phyloP scores from a whole-genome alignment of 2,797 vertebrate species.

The Myotis daubentonii region DNA sequence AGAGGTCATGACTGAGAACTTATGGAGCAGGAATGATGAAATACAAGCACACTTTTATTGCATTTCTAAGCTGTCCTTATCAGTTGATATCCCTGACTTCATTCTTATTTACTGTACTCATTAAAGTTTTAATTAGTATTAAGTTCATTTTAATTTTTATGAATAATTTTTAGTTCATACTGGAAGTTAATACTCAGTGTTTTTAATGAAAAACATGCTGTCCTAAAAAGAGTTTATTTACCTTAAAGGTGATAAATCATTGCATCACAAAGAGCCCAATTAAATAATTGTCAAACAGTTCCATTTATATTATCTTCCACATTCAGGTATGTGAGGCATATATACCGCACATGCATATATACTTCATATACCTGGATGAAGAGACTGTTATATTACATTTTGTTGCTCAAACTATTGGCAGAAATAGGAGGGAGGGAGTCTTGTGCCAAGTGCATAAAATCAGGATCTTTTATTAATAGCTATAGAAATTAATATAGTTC shows the following conservation, averaged over 20 bases:
- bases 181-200: neutral
- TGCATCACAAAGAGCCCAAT: neutral
- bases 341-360: no score
- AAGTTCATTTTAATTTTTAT: neutral
- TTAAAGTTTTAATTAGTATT: conserved; percentile 28
- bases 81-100: neutral
- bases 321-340: neutral
- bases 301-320: neutral
- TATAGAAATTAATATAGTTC: neutral
- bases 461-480: neutral
- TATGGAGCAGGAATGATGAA: neutral
- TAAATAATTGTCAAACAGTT: neutral
- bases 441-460: neutral
- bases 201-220: conserved; percentile 5
- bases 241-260: neutral
- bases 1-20: neutral
- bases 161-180: neutral
- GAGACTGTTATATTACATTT: neutral
- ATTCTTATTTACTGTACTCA: neutral
- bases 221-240: neutral
- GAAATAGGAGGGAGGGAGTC: neutral
- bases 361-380: neutral
- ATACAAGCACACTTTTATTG: neutral
- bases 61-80: neutral
- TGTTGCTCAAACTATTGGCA: neutral